Conservation (phyloP, 1,140 invertebrate genomes). For the Wiebesia pumilae region DNA sequence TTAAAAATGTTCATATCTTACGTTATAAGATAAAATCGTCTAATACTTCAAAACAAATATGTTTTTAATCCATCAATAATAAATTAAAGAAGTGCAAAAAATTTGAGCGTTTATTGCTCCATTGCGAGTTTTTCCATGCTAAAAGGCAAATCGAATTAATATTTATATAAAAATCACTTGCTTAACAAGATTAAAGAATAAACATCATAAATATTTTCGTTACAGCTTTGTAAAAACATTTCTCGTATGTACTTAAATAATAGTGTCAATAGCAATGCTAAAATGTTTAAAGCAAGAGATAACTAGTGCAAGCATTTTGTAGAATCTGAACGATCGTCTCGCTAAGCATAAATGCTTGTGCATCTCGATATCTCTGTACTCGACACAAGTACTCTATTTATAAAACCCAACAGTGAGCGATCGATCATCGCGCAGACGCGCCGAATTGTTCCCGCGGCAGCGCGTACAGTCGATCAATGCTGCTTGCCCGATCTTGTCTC, state of each 20-base stretch:
- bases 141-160: no score
- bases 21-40: no score
- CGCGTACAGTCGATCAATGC: not conserved
- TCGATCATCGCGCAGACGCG: conserved; percentile 21
- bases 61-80: not conserved
- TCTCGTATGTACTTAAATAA: not conserved
- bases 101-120: not conserved
- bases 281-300: no score
- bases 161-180: no score
- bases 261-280: not conserved
- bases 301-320: no score
- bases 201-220: no score
- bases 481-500: not conserved
- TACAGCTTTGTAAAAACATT: no score
- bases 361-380: not conserved
- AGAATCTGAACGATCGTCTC: not conserved
- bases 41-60: no score
- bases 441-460: conserved; percentile 3
- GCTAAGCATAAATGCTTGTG: conserved; percentile 2
- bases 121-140: no score
- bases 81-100: not conserved
- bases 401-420: conserved; percentile 17
- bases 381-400: conserved; percentile 29
- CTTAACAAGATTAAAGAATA: not conserved
- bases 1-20: no score